phyloP scores from a whole-genome alignment of 2,797 vertebrate genomes.

The Toxotes lorentzi region DNA sequence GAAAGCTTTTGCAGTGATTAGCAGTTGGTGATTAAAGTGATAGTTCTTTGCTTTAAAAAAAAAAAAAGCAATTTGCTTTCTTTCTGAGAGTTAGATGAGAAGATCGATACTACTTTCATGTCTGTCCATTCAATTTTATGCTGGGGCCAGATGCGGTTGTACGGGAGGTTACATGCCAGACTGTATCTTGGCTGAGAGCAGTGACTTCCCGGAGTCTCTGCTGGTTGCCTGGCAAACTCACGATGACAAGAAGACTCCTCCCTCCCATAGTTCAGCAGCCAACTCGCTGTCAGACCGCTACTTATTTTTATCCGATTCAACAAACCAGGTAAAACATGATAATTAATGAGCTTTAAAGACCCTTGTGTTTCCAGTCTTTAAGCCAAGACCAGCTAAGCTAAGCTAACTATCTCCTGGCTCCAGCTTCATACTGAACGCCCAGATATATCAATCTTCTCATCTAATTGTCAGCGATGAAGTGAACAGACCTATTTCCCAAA shows the following conservation, averaged over 20 bases:
- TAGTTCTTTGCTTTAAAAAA: neutral
- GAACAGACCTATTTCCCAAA: neutral
- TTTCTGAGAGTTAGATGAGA: slow-evolving; percentile 21
- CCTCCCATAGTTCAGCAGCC: slow-evolving; percentile 28
- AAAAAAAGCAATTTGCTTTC: slow-evolving; percentile 13
- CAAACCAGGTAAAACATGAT: neutral
- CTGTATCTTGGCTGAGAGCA: slow-evolving; percentile 38
- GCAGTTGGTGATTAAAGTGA: slow-evolving; percentile 21
- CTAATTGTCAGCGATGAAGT: neutral
- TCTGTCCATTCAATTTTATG: slow-evolving; percentile 24
- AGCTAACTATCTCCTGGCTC: neutral
- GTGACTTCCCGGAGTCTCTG: slow-evolving; percentile 32
- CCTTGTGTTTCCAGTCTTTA: neutral
- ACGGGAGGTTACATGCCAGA: slow-evolving; percentile 23
- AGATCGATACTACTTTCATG: slow-evolving; percentile 24
- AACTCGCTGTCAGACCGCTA: slow-evolving; percentile 2
- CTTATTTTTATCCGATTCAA: neutral
- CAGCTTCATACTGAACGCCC: neutral
- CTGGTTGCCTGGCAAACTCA: slow-evolving; percentile 31
- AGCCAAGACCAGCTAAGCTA: neutral
- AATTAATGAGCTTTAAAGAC: slow-evolving; percentile 6
- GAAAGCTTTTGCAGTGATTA: slow-evolving; percentile 21
- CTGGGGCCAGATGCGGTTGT: slow-evolving; percentile 24
- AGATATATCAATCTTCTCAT: neutral
- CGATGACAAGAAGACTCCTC: slow-evolving; percentile 23